Conservation (phyloP, 2,797 vertebrate species). For the Argya squamiceps region DNA sequence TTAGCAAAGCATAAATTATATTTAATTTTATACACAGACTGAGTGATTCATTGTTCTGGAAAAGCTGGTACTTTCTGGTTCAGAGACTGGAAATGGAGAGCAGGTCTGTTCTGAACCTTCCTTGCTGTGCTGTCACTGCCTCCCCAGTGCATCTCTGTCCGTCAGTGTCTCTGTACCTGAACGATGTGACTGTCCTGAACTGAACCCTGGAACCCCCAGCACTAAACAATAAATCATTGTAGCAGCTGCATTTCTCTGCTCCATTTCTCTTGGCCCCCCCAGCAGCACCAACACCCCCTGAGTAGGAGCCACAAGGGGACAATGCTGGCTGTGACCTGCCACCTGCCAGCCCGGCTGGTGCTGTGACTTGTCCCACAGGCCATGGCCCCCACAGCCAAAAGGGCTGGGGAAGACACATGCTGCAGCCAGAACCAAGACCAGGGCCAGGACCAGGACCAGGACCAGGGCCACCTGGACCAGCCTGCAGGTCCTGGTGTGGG, state of each 20-base stretch:
- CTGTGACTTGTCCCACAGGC: rapidly evolving
- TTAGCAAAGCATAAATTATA: constrained; percentile 78
- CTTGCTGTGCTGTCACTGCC: not conserved
- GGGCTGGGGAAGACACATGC: rapidly evolving
- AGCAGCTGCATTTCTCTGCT: not conserved
- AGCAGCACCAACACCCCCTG: rapidly evolving
- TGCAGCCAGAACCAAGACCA: rapidly evolving
- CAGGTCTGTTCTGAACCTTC: not conserved
- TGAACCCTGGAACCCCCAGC: not conserved
- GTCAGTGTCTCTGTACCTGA: constrained; percentile 11
- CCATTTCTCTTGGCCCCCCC: not conserved
- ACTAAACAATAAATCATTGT: constrained; percentile 44
- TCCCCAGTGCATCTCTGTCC: not conserved
- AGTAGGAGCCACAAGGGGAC: rapidly evolving
- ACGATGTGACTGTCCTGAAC: not conserved
- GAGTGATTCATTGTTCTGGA: constrained; percentile 68
- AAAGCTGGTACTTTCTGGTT: constrained; percentile 42
- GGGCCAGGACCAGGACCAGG: not conserved
- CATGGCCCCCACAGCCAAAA: rapidly evolving
- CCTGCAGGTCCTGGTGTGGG: not conserved
- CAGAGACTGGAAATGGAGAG: constrained; percentile 35
- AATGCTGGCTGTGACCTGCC: rapidly evolving
- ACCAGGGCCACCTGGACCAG: not conserved
- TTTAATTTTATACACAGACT: constrained; percentile 69
- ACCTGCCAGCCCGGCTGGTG: not conserved